A percentile compares a stretch with the other conserved stretches of the same genome.
Evolutionary conservation across 2,113 vertebrate species (phyloP).

Genomic region (Nothobranchius furzeri): DNA sequence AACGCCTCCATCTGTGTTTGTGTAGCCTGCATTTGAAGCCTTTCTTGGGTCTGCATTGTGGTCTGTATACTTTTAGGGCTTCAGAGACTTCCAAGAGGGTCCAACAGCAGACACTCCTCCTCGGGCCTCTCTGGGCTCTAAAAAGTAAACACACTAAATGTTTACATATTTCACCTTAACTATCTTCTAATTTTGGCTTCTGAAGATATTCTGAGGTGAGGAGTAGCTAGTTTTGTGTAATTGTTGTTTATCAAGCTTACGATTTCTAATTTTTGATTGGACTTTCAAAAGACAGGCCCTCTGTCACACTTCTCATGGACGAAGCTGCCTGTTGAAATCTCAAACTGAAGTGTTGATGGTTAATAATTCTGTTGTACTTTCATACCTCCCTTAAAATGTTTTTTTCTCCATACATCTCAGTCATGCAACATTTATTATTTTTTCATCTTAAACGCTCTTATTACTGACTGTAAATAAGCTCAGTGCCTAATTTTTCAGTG

Average conservation of each 20-base stretch:
- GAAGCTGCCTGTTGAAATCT: too few relatives aligned
- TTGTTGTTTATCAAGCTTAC: not conserved
- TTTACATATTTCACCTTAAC: not conserved
- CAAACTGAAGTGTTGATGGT: too few relatives aligned
- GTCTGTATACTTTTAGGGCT: slow-evolving; percentile 34
- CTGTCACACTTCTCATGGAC: too few relatives aligned
- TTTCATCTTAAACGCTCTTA: too few relatives aligned
- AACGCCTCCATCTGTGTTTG: slow-evolving; percentile 70
- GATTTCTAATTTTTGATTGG: too few relatives aligned
- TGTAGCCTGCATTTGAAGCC: slow-evolving; percentile 62
- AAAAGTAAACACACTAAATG: not conserved
- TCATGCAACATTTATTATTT: too few relatives aligned
- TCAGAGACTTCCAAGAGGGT: slow-evolving; percentile 13
- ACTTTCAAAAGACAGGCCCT: too few relatives aligned
- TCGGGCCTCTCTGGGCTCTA: not conserved
- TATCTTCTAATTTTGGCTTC: not conserved
- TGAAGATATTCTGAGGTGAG: not conserved
- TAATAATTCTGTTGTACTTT: too few relatives aligned
- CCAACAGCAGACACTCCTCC: not conserved
- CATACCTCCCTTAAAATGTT: too few relatives aligned
- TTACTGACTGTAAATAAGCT: too few relatives aligned
- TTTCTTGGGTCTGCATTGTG: slow-evolving; percentile 51
- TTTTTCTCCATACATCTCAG: too few relatives aligned
- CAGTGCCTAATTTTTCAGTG: too few relatives aligned
- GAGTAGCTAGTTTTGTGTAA: not conserved